Evolutionary conservation across 2,113 vertebrate species (phyloP), one percentile per base, ranked within the genome.

Genomic region (Eidolon helvum): DNA sequence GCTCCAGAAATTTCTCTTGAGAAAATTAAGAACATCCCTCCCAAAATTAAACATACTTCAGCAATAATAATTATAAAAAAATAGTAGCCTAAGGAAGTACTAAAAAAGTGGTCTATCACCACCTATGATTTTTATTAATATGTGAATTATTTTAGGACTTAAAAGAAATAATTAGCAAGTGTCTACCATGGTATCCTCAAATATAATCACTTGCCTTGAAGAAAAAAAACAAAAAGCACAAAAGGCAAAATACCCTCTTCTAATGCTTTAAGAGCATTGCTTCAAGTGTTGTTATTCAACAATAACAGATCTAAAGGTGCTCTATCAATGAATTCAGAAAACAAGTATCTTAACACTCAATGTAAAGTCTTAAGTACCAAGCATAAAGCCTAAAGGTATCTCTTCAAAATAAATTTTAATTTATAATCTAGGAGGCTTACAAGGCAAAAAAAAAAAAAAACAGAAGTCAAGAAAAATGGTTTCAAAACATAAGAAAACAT

Each of bases 371-470:
- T 50, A 50, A 83, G 50, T 28, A 80, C 15, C 57, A 90, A 86
- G 79, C 53, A 78, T 53, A 84, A 84, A 95, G 48, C 63, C 71
- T 69, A 79, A 88, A 59, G 15, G 43, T 30, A 87, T 10, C 33
- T 83, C 43, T 50, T 91, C 35, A 93, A 83, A 88, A 91, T 68
- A 88, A 96, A 96, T 93, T 63, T 30, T 50, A 66, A 84, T 53
- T 87, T 78, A 88, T 84, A 88, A 68, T 72, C 0, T n/a, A 93
- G 10, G 14, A 74, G 45, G 26, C 16, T 94, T 65, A 57, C n/a
- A 91, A 92, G 11, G 35, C 38, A 91, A 82, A 75, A 95, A 48
- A 43, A 18, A 74, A 48, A 91, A 92, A 91, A 89, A n/a, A n/a
- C n/a, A n/a, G 33, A 38, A 24, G n/a, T 77, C 53, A 87, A 2